Percentiles rank a stretch among this genome's conserved stretches.
phyloP scores from a whole-genome alignment of 1,140 invertebrate species.

The Lepidostoma basale region DNA sequence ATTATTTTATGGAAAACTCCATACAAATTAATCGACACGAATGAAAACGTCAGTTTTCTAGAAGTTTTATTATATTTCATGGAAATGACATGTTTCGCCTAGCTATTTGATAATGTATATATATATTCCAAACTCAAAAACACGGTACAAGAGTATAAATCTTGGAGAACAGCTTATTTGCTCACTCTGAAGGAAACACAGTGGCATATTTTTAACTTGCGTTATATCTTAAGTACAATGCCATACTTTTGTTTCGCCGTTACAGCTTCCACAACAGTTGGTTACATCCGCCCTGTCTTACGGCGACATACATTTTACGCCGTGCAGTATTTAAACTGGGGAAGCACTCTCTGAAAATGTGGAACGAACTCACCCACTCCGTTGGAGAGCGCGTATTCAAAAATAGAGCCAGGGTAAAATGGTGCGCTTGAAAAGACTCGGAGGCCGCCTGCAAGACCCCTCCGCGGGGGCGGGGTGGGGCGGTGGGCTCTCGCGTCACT shows the following conservation, averaged over 20 bases:
- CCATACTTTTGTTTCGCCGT: neutral
- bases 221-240: no score
- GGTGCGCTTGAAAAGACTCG: neutral
- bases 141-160: no score
- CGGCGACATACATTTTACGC: conserved; percentile 6
- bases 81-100: no score
- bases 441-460: neutral
- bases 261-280: neutral
- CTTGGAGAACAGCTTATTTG: no score
- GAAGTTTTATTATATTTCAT: no score
- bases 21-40: no score
- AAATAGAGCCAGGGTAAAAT: conserved; percentile 15
- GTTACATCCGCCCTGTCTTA: neutral
- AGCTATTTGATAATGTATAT: no score
- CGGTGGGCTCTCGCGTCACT: conserved; percentile 7
- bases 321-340: conserved; percentile 7
- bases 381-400: conserved; percentile 2
- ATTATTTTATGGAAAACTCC: no score
- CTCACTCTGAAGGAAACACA: no score
- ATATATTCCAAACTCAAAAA: no score
- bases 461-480: neutral
- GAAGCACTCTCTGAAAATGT: neutral
- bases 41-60: no score
- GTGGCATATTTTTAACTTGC: no score
- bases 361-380: conserved; percentile 11